Conservation (phyloP, 2,113 vertebrate species). For the Silurus meridionalis region DNA sequence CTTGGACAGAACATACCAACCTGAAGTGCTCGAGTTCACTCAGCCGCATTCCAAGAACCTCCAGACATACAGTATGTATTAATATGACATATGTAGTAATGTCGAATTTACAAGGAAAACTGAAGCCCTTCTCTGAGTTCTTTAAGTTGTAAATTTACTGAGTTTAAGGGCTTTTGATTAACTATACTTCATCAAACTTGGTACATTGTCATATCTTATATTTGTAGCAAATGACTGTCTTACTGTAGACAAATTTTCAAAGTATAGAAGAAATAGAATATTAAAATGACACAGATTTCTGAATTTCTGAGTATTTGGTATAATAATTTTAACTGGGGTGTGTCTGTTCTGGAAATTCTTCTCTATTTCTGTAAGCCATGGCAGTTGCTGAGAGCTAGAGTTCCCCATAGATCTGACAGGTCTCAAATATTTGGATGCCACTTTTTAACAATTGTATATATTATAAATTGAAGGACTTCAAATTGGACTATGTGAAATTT, state of each 20-base stretch:
- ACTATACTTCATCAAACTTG: neutral
- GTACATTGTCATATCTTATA: neutral
- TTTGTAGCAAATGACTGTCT: neutral
- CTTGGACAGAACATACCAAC: neutral
- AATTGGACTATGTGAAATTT: neutral
- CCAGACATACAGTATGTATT: too few species aligned
- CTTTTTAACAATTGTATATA: neutral
- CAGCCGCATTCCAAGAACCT: neutral
- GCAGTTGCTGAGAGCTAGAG: too few species aligned
- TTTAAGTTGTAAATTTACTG: neutral
- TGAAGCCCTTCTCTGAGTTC: neutral
- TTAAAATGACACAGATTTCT: neutral
- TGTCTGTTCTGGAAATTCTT: too few species aligned
- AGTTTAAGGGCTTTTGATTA: neutral
- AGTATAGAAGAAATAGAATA: neutral
- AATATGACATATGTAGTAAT: neutral
- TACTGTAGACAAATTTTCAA: neutral
- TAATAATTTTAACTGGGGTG: neutral
- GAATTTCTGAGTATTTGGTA: neutral
- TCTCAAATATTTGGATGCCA: neutral
- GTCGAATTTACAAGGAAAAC: neutral
- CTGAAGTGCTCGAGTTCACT: neutral
- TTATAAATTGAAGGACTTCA: neutral
- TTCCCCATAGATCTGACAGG: neutral
- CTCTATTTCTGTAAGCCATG: too few species aligned